Evolutionary conservation across 2,797 vertebrate species (phyloP).

Genomic region (Ctenochaetus hawaiiensis): DNA sequence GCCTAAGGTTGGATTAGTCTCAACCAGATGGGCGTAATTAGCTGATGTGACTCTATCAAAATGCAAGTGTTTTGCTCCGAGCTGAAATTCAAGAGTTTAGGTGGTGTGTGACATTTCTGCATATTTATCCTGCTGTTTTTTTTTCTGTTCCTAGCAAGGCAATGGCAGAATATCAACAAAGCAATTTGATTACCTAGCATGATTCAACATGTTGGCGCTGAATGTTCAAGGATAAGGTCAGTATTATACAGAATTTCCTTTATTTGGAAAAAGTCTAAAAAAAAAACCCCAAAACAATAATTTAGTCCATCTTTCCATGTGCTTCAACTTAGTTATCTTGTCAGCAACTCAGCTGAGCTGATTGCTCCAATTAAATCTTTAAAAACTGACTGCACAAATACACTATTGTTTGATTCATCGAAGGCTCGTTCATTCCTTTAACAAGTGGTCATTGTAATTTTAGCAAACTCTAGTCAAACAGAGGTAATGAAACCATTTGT

Average conservation of each 20-base stretch:
- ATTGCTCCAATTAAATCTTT: neutral
- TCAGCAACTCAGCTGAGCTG: neutral
- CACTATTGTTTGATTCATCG: neutral
- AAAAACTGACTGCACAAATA: neutral
- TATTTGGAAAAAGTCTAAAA: neutral
- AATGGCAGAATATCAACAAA: neutral
- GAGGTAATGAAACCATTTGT: neutral
- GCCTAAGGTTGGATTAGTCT: slow-evolving; percentile 53
- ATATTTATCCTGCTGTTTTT: neutral
- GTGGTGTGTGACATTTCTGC: neutral
- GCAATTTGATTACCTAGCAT: neutral
- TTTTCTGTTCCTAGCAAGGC: neutral
- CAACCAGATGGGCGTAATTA: slow-evolving; percentile 60
- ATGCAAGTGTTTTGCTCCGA: slow-evolving; percentile 20
- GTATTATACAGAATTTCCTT: neutral
- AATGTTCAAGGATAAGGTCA: neutral
- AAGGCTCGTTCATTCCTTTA: neutral
- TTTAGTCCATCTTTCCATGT: neutral
- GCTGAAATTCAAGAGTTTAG: slow-evolving; percentile 5
- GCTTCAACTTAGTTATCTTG: neutral
- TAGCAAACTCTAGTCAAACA: neutral
- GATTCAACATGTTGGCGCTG: neutral
- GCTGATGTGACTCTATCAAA: slow-evolving; percentile 41
- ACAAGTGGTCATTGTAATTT: neutral
- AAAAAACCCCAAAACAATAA: too few relatives aligned